Evolutionary conservation across 2,797 vertebrate species (phyloP), one percentile per base, ranked within the genome.

Genomic region (Sebastes steindachneri): DNA sequence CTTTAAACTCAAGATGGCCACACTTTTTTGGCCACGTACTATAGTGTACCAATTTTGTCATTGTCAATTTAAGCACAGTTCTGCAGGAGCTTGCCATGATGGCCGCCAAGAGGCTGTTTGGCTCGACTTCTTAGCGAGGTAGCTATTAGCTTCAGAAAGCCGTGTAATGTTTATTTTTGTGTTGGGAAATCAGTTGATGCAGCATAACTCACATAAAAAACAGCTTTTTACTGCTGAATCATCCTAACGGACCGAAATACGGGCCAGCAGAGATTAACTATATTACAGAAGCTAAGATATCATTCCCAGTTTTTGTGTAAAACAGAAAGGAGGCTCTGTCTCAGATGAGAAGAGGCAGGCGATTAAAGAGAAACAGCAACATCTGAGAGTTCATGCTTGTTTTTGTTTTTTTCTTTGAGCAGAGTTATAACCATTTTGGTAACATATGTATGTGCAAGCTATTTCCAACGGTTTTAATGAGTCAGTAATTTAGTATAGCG

Each of bases 391-490:
- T 66, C 12, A 53, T 48, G 45, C 7, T 48, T 48, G 41, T 48
- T 48, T 48, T 48, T 19, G 45, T 59, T 54, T 54, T 8, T 65
- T 28, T 25, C 17, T 80, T 31, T 57, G 17, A 75, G 23, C n/a
- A 59, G 17, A 33, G 25, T 58, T 54, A 3, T 5, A 28, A 31
- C 57, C 23, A 57, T 72, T 64, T 69, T 31, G 4, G 45, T 55
- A n/a, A 64, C 33, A 79, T 69, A 63, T 76, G 17, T 53, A 68
- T 75, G 57, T 68, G 33, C 19, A 59, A 41, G 57, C 35, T 77
- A 68, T 75, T 41, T 75, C 11, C 35, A 65, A 80, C 64, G 53
- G 33, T 31, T 86, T 79, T 51, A 73, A 60, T 67, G 33, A 81
- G 63, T 59, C 48, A 8, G 41, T 80, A 51, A 81, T 70, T 65